Conservation (phyloP, 2,888 invertebrate genomes). For the Xestia ashworthii region DNA sequence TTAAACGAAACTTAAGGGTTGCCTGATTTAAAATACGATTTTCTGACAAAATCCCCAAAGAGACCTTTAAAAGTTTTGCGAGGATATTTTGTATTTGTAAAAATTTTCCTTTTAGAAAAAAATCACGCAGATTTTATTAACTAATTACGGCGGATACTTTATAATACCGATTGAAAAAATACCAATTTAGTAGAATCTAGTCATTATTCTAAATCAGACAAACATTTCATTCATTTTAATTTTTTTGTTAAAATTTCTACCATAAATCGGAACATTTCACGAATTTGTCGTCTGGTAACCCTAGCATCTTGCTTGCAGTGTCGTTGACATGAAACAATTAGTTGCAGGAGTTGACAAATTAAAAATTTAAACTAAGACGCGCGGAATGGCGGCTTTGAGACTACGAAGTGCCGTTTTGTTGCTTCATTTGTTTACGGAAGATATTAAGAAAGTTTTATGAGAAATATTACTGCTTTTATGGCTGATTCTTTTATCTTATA, state of each 20-base stretch:
- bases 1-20: slow-evolving; percentile 48
- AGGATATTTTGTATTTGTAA: background rate
- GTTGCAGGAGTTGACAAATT: slow-evolving; percentile 61
- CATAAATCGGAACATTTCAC: background rate
- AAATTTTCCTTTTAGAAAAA: background rate
- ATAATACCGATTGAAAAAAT: background rate
- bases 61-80: background rate
- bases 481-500: background rate
- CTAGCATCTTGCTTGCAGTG: slow-evolving; percentile 55
- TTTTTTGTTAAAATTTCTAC: background rate
- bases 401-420: slow-evolving; percentile 29
- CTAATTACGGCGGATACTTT: background rate
- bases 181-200: too few relatives aligned
- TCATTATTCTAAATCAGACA: too few relatives aligned
- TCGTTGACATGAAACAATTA: slow-evolving; percentile 67
- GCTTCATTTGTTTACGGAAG: slow-evolving; percentile 44
- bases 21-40: background rate
- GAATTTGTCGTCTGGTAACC: slow-evolving; percentile 26
- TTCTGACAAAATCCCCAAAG: slow-evolving; percentile 4
- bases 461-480: slow-evolving; percentile 10
- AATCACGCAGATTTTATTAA: background rate
- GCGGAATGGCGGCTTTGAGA: slow-evolving; percentile 43
- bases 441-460: slow-evolving; percentile 38
- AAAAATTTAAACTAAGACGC: slow-evolving; percentile 56
- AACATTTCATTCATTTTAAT: background rate